Evolutionary conservation across 2,888 invertebrate genomes (phyloP).

Genomic region (Rhagonycha fulva): DNA sequence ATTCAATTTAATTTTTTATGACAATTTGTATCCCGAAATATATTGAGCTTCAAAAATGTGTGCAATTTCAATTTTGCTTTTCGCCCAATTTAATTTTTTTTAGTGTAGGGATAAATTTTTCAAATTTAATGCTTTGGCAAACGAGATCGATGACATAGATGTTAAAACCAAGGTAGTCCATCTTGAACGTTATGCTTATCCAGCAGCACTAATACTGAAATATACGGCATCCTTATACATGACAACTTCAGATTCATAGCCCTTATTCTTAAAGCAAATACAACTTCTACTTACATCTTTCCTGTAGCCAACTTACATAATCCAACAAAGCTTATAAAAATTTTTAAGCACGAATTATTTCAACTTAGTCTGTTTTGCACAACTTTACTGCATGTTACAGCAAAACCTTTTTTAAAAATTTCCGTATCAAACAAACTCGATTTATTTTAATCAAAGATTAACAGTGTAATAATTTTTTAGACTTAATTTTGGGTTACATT

Average conservation of each 20-base stretch:
- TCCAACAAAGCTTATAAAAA: constrained; percentile 11
- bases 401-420: neutral
- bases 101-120: neutral
- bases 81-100: neutral
- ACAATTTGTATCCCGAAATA: neutral
- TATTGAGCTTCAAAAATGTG: neutral
- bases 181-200: constrained; percentile 42
- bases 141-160: constrained; percentile 15
- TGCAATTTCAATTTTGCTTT: neutral
- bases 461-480: no score
- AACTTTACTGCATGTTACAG: neutral
- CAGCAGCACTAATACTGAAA: constrained; percentile 43
- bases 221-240: constrained; percentile 41
- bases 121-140: constrained; percentile 6
- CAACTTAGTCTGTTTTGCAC: neutral
- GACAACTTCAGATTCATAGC: constrained; percentile 44
- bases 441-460: neutral
- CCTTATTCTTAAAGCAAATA: constrained; percentile 44
- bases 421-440: neutral
- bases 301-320: constrained; percentile 34
- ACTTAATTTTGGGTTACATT: no score
- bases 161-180: constrained; percentile 38
- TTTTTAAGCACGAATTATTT: constrained; percentile 2
- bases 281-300: constrained; percentile 43
- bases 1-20: neutral